Evolutionary conservation across 92 coral and sea anemone genomes (phyloP).

Genomic region (Epizoanthus ramosus): DNA sequence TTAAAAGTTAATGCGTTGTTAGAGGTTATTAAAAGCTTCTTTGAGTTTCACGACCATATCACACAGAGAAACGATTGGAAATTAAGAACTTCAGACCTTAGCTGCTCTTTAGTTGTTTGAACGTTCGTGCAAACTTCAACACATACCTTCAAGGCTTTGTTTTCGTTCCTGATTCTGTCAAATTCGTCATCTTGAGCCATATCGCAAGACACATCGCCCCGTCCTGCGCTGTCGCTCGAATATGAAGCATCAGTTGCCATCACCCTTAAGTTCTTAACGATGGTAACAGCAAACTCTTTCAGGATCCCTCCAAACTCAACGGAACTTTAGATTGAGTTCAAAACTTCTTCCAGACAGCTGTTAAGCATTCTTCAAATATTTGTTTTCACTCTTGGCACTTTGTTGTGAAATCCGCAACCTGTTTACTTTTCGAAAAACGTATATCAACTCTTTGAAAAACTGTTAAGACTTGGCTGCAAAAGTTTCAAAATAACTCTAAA

Average conservation of each 20-base stretch:
- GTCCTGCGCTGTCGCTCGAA: slow-evolving; percentile 8
- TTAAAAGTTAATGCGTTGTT: too few relatives aligned
- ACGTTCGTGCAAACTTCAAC: neutral
- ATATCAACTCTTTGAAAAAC: neutral
- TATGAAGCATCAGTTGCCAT: slow-evolving; percentile 6
- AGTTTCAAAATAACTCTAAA: neutral
- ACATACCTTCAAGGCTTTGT: slow-evolving; percentile 30
- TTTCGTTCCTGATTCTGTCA: slow-evolving; percentile 25
- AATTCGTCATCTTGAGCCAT: slow-evolving; percentile 4
- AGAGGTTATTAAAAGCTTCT: too few relatives aligned
- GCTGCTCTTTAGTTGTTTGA: neutral
- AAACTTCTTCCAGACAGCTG: slow-evolving; percentile 36
- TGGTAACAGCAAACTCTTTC: neutral
- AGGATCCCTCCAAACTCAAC: slow-evolving; percentile 3
- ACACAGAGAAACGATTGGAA: too few relatives aligned
- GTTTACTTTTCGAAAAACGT: slow-evolving; percentile 18
- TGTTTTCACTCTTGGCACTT: slow-evolving; percentile 32
- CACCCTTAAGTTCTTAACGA: neutral
- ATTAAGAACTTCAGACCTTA: too few relatives aligned
- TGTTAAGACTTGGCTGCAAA: neutral
- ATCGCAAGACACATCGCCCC: neutral
- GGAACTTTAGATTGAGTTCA: slow-evolving; percentile 1
- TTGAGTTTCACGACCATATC: too few relatives aligned
- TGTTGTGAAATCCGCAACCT: slow-evolving; percentile 32
- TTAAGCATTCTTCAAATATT: slow-evolving; percentile 33